Conservation (phyloP, 1,140 invertebrate genomes). For the Eriocheir sinensis region DNA sequence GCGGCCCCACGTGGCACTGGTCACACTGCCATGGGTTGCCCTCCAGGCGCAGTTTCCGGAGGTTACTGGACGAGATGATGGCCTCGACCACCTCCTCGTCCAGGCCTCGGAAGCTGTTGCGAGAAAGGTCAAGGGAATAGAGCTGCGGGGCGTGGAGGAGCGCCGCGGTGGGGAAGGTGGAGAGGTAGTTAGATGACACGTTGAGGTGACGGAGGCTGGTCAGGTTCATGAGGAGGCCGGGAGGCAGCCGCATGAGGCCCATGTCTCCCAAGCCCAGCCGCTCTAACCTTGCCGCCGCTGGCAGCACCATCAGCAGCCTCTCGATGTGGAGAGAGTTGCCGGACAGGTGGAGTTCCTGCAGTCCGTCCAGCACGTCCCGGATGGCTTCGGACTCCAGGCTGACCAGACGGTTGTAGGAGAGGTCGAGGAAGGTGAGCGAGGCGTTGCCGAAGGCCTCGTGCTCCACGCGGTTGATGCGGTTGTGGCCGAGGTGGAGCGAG, state of each 20-base stretch:
- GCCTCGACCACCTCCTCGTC: slow-evolving; percentile 84
- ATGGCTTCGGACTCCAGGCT: slow-evolving; percentile 85
- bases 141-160: slow-evolving; percentile 84
- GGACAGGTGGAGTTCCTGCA: slow-evolving; percentile 86
- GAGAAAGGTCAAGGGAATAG: slow-evolving; percentile 85
- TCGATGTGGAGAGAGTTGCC: slow-evolving; percentile 85
- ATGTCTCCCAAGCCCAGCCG: slow-evolving; percentile 85
- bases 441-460: slow-evolving; percentile 87
- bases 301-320: slow-evolving; percentile 83
- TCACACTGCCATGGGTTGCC: slow-evolving; percentile 88
- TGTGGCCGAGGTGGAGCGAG: slow-evolving; percentile 86
- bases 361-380: slow-evolving; percentile 84
- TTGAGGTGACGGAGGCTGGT: slow-evolving; percentile 84
- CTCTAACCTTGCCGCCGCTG: slow-evolving; percentile 84
- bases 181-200: slow-evolving; percentile 84
- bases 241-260: slow-evolving; percentile 82
- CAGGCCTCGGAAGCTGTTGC: slow-evolving; percentile 85
- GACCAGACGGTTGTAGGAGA: slow-evolving; percentile 89
- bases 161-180: slow-evolving; percentile 84
- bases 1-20: slow-evolving; percentile 83
- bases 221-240: slow-evolving; percentile 83
- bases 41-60: slow-evolving; percentile 83
- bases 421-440: slow-evolving; percentile 86
- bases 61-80: slow-evolving; percentile 82
- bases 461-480: slow-evolving; percentile 87